These are phyloP conservation scores for Dendrophyllia cribrosa DNA, from an alignment of 64 coral and sea anemone species.

Conservation along the genomic window DNA sequence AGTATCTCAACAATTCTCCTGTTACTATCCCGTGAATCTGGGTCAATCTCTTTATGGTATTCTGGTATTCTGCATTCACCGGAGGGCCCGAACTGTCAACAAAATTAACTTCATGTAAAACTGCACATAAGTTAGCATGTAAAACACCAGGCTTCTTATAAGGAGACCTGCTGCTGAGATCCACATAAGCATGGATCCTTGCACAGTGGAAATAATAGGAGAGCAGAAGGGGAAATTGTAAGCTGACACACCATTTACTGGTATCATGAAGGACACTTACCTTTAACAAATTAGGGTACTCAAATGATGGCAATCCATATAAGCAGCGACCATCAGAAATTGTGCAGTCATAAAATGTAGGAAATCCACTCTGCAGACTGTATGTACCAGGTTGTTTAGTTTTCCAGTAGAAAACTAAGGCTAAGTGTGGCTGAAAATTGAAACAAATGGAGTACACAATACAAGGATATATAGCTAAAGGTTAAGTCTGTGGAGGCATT, in stretches of 20 bases:
- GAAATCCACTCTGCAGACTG: conserved; percentile 65
- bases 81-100: conserved; percentile 21
- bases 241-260: not conserved
- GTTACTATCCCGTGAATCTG: conserved; percentile 31
- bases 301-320: conserved; percentile 45
- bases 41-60: not conserved
- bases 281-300: conserved; percentile 71
- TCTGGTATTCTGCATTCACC: not conserved
- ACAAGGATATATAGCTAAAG: not conserved
- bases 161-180: no score
- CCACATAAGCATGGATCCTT: no score
- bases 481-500: no score
- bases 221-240: not conserved
- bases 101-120: not conserved
- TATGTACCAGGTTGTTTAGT: conserved; percentile 64
- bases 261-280: not conserved
- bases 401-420: conserved; percentile 74
- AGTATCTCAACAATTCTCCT: not conserved
- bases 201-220: not conserved
- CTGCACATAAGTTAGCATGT: no score
- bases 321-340: not conserved
- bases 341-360: conserved; percentile 57
- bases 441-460: not conserved
- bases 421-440: conserved; percentile 24
- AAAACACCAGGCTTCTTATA: no score